phyloP scores from a whole-genome alignment of 1,140 invertebrate species.

The Trichonephila clavipes region DNA sequence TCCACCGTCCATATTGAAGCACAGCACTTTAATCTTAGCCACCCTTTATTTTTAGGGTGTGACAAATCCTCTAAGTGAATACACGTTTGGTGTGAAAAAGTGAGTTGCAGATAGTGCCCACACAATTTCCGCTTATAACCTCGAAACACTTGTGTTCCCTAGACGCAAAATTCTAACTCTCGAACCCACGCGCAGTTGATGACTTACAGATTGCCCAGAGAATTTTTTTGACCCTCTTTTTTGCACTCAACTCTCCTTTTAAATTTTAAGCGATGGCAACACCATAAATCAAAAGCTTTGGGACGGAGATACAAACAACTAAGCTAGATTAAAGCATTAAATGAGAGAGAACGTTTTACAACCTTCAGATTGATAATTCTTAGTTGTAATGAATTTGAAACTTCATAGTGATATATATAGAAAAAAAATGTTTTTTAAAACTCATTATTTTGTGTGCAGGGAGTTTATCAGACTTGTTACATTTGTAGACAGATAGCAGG shows the following conservation, averaged over 20 bases:
- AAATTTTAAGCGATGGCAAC: constrained; percentile 20
- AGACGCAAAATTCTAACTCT: constrained; percentile 47
- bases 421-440: neutral
- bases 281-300: constrained; percentile 1
- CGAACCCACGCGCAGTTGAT: constrained; percentile 43
- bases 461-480: neutral
- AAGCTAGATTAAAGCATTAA: neutral
- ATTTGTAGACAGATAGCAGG: neutral
- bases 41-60: constrained; percentile 58
- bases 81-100: constrained; percentile 43
- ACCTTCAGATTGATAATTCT: neutral
- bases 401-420: neutral
- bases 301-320: neutral
- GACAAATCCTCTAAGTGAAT: constrained; percentile 45
- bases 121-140: constrained; percentile 51
- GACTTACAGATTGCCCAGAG: constrained; percentile 55
- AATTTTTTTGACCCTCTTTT: constrained; percentile 27
- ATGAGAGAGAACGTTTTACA: neutral
- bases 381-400: neutral
- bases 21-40: neutral
- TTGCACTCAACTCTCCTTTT: neutral
- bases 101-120: constrained; percentile 48
- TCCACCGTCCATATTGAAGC: neutral
- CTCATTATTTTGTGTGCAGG: neutral
- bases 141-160: constrained; percentile 28